These are phyloP conservation scores for Bettongia penicillata DNA, from an alignment of 2,113 vertebrate genomes.

Conservation along the genomic window DNA sequence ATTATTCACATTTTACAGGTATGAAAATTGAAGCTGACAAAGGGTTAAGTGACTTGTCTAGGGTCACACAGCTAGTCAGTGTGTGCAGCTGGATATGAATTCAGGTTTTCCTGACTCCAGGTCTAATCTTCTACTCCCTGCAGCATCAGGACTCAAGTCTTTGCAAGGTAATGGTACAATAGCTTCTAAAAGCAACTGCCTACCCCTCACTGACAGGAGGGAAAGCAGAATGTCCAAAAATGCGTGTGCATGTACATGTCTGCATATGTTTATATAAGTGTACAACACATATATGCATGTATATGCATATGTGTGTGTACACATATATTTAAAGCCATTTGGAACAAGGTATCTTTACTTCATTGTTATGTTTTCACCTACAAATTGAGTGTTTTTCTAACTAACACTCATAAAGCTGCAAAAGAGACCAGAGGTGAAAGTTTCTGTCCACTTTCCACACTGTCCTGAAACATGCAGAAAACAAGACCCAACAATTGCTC, in stretches of 20 bases:
- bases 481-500: not conserved
- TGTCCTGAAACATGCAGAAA: not conserved
- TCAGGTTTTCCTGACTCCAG: not conserved
- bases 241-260: not conserved
- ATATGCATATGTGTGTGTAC: too few species aligned
- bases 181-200: not conserved
- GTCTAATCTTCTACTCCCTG: too few species aligned
- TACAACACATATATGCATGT: too few species aligned
- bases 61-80: not conserved
- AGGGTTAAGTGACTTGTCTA: not conserved
- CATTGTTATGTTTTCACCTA: not conserved
- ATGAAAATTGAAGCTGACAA: not conserved
- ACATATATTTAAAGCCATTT: not conserved
- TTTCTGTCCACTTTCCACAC: conserved; percentile 23
- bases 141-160: not conserved
- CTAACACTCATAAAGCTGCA: conserved; percentile 12
- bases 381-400: not conserved
- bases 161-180: not conserved
- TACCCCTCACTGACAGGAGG: not conserved
- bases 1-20: not conserved
- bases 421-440: not conserved
- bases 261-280: too few species aligned
- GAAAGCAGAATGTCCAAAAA: not conserved
- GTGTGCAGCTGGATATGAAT: not conserved
- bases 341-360: not conserved